Conservation (phyloP, 2,797 vertebrate species). For the Hyperoplus immaculatus region DNA sequence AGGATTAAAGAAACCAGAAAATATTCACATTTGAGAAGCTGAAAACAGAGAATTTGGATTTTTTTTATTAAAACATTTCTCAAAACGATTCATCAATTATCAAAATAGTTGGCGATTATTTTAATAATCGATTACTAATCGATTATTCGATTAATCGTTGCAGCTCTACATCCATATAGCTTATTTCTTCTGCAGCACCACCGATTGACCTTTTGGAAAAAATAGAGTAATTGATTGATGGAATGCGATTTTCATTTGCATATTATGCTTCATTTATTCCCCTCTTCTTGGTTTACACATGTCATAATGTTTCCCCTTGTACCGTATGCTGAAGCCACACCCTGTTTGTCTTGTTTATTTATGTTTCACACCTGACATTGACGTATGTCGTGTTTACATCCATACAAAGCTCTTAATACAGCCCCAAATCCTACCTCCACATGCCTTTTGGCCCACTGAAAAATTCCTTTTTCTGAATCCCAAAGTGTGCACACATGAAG, state of each 20-base stretch:
- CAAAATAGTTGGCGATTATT: no score
- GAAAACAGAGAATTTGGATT: no score
- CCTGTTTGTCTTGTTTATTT: background rate
- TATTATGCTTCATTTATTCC: background rate
- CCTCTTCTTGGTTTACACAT: background rate
- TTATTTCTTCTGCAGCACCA: background rate
- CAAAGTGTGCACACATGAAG: constrained; percentile 30
- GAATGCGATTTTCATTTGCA: background rate
- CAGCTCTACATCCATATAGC: no score
- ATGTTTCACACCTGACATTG: constrained; percentile 28
- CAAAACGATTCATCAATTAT: no score
- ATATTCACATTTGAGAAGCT: no score
- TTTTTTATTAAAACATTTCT: no score
- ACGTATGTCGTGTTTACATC: constrained; percentile 22
- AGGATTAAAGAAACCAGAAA: no score
- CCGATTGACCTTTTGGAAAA: background rate
- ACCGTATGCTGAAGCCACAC: background rate
- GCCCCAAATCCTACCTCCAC: constrained; percentile 33
- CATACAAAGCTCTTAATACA: constrained; percentile 54
- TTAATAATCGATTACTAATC: no score
- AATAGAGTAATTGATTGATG: background rate
- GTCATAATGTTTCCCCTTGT: background rate
- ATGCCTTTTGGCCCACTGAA: constrained; percentile 27
- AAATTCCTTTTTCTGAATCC: constrained; percentile 22
- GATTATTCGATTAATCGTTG: no score